Evolutionary conservation across 2,888 invertebrate species (phyloP), one percentile per base, ranked within the genome.

Genomic region (Coenonympha arcania): DNA sequence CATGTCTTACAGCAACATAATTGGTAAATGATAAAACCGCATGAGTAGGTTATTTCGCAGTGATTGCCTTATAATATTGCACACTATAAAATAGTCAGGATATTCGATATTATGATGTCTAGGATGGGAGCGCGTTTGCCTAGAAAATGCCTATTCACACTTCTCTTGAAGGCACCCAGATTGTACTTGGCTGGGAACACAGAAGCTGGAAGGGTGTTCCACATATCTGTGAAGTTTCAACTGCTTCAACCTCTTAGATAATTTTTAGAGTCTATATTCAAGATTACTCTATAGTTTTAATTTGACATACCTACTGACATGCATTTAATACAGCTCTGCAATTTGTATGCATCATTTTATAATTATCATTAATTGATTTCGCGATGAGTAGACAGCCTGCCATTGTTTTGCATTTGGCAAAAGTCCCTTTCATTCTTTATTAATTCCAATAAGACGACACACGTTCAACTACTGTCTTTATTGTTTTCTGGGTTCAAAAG

Each of bases 11-110:
- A 11, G n/a, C 34, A 8, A 47, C 28, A 15, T 37, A 42, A 36
- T 36, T 30, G 49, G 46, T 42, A 42, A 49, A 31, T 45, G 40
- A 49, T 43, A 13, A 36, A 42, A 41, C 34, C 45, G 26, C 44
- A 39, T 28, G 46, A 39, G 15, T 47, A 24, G 36, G 34, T 34
- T 34, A 9, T 18, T 18, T 34, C 34, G 2, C 18, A 9, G 18
- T 34, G 3, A 34, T 18, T 34, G 18, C 9, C 18, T 18, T n/a
- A n/a, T 2, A 9, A 5, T 28, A 28, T 28, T 11, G 9, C n/a
- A n/a, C 4, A 26, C 26, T n/a, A n/a, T n/a, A n/a, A n/a, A n/a
- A n/a, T n/a, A n/a, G n/a, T n/a, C n/a, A n/a, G n/a, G n/a, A n/a
- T n/a, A n/a, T n/a, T n/a, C n/a, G n/a, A n/a, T n/a, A n/a, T n/a